These are phyloP conservation scores for Chloroceryle inda DNA, from an alignment of 2,797 vertebrate genomes.

Conservation along the genomic window DNA sequence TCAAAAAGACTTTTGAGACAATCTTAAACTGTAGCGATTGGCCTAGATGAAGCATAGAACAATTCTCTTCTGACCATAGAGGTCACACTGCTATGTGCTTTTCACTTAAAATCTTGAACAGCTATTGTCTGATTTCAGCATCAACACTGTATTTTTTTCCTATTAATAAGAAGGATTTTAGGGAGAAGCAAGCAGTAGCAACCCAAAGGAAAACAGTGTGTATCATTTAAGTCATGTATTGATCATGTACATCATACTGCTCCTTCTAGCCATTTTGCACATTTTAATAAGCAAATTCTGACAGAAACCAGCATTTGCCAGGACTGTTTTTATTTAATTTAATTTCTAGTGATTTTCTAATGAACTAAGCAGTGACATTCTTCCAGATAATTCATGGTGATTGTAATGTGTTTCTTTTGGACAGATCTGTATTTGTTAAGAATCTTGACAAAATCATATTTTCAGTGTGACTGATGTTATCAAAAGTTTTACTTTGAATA, in stretches of 20 bases:
- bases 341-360: constrained; percentile 2
- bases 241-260: background rate
- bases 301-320: background rate
- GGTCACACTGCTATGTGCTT: background rate
- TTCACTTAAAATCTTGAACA: background rate
- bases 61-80: background rate
- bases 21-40: background rate
- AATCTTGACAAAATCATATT: constrained; percentile 33
- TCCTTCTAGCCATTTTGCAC: background rate
- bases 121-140: background rate
- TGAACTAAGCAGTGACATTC: background rate
- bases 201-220: background rate
- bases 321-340: background rate
- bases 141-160: background rate
- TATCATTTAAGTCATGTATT: background rate
- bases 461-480: constrained; percentile 12
- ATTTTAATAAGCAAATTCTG: constrained; percentile 9
- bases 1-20: background rate
- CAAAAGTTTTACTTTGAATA: constrained; percentile 13
- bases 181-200: background rate
- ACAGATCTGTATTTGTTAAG: background rate
- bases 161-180: background rate
- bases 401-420: background rate
- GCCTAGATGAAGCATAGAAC: background rate
- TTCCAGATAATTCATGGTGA: background rate